Evolutionary conservation across 2,888 invertebrate species (phyloP), one percentile per base, ranked within the genome.

Genomic region (Aleiodes alternator): DNA sequence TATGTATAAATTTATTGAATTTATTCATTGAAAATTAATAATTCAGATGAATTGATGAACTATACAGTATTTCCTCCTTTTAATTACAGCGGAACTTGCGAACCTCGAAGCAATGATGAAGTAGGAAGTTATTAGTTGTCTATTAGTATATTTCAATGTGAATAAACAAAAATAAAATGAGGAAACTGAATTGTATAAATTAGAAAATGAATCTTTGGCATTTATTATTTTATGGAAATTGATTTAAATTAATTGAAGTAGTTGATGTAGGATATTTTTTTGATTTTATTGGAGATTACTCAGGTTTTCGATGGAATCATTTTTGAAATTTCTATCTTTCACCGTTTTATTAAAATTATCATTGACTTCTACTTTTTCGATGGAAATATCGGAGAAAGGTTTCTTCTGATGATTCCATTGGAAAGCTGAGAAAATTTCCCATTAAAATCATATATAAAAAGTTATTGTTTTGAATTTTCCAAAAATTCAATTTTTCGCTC

Each of bases 11-110:
- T 55, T 48, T 23, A 23, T 23, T 23, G 23, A 23, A 23, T 1
- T 69, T 34, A 56, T 66, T 31, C 4, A 53, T 29, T 23, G 6
- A 6, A 16, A 6, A 55, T 31, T 31, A 9, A 14, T 29, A 53
- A 51, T 34, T 23, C 23, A 23, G 14, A 3, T 9, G 8, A 29
- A 64, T 14, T 43, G 2, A 29, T 31, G 3, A 16, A 51, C 11
- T 56, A 50, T 23, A 38, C 0, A 23, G n/a, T 50, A 34, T 53
- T 64, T 64, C 75, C 72, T 79, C 66, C 79, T 81, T 82, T 82
- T 59, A 74, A 81, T 92, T 92, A 78, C 91, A 92, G 92, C 89
- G 8, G 92, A 92, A 87, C 74, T 91, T 23, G 90, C 91, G 81
- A 11, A 38, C 6, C 79, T 80, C 6, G 80, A 78, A 74, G 68